A percentile compares a stretch with the other conserved stretches of the same genome.
phyloP scores from a whole-genome alignment of 2,888 invertebrate genomes.

The Lithophane semibrunnea region DNA sequence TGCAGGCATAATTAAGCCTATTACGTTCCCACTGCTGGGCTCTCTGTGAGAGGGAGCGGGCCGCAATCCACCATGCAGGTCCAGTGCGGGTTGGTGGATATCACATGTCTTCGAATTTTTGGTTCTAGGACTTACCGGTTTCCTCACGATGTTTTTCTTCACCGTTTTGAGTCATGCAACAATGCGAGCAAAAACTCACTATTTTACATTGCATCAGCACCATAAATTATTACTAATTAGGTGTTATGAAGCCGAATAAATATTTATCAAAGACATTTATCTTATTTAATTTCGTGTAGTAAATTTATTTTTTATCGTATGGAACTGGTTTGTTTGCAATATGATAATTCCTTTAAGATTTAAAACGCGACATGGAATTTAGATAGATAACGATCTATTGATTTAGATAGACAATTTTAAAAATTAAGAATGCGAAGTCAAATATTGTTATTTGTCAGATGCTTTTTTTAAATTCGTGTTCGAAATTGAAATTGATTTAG shows the following conservation, averaged over 20 bases:
- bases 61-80: no score
- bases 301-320: constrained; percentile 60
- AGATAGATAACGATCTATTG: constrained; percentile 61
- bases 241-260: constrained; percentile 79
- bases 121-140: no score
- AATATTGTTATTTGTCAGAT: constrained; percentile 46
- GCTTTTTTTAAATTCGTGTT: constrained; percentile 21
- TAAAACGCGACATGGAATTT: constrained; percentile 56
- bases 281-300: constrained; percentile 72
- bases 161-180: background rate
- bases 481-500: constrained; percentile 22
- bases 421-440: constrained; percentile 30
- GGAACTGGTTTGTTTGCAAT: constrained; percentile 65
- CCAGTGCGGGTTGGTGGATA: no score
- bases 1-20: no score
- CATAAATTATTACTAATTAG: constrained; percentile 79
- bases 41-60: no score
- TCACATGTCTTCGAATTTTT: no score
- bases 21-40: no score
- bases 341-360: constrained; percentile 49
- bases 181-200: constrained; percentile 3
- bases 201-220: constrained; percentile 71
- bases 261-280: constrained; percentile 78
- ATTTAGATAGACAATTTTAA: constrained; percentile 45
- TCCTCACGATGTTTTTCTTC: no score